Evolutionary conservation across 2,113 vertebrate genomes (phyloP), one percentile per base, ranked within the genome.

Genomic region (Petaurus breviceps): DNA sequence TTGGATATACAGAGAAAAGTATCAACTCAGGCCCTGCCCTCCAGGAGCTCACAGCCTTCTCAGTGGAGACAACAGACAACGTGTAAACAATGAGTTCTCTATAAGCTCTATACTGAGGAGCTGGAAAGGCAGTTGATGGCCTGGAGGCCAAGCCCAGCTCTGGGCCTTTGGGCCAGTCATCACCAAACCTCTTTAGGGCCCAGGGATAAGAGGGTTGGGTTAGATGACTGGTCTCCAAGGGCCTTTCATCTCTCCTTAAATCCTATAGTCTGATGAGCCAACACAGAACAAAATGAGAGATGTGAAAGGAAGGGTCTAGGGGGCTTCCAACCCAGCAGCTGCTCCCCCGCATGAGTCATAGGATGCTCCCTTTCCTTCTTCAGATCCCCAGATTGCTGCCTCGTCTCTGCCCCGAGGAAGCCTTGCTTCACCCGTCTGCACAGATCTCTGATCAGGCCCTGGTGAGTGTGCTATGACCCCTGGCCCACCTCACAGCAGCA

Each of bases 301-400:
- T 43, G 68, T 84, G n/a, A 16, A 22, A 43, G n/a, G 68, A 43
- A 8, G 43, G n/a, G n/a, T 37, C 49, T 92, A 54, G 95, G 46
- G 4, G 94, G 23, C 49, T 95, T 94, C 90, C 77, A 89, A 68
- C 11, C 91, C 1, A 96, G 94, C 90, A 95, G 90, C 68, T 53
- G 25, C 12, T 95, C 52, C 95, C 68, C 68, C 61, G 37, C 25
- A 68, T 96, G 95, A 68, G 10, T 96, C n/a, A 95, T 90, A n/a
- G 92, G 92, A 93, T 12, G 24, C 89, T 5, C 19, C 96, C 94
- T 98, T 94, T 98, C 95, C 49, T 98, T 51, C 91, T 97, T 28
- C 95, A 99, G 99, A 99, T 99, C 84, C 99, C 99, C 50, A 99
- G 99, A 97, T 98, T 99, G 96, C 98, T 99, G 92, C 68, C 98